phyloP scores from a whole-genome alignment of 2,888 invertebrate genomes.

The Corythucha ciliata region DNA sequence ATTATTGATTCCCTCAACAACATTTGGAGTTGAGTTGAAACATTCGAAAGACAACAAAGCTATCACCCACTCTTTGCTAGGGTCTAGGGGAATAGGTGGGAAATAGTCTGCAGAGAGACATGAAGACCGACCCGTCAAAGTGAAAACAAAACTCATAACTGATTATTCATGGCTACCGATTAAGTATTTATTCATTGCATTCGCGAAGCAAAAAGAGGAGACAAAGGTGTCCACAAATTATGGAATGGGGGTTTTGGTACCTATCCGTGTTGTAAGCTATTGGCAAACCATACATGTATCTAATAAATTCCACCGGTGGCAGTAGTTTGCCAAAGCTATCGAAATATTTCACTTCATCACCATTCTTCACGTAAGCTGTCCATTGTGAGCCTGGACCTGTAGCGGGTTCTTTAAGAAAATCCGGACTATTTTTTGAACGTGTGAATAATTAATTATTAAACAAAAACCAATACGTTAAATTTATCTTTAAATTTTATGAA shows the following conservation, averaged over 20 bases:
- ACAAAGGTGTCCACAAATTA: slow-evolving; percentile 10
- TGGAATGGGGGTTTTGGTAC: neutral
- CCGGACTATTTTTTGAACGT: no score
- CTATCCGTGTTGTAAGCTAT: neutral
- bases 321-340: slow-evolving; percentile 3
- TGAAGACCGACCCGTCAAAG: neutral
- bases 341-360: slow-evolving; percentile 6
- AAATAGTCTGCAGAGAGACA: neutral
- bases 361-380: slow-evolving; percentile 28
- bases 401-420: no score
- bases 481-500: no score
- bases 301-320: slow-evolving; percentile 4
- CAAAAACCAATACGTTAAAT: no score
- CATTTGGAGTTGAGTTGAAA: neutral
- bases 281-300: neutral
- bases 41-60: neutral
- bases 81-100: neutral
- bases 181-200: no score
- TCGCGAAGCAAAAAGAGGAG: neutral
- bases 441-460: no score
- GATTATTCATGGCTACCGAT: neutral
- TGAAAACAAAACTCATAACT: neutral
- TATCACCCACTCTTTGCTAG: neutral
- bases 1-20: no score
- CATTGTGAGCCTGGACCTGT: slow-evolving; percentile 33